Percentiles rank a stretch among this genome's conserved stretches.
These are phyloP conservation scores for Ammospiza caudacuta DNA, from an alignment of 2,113 vertebrate species.

Conservation along the genomic window DNA sequence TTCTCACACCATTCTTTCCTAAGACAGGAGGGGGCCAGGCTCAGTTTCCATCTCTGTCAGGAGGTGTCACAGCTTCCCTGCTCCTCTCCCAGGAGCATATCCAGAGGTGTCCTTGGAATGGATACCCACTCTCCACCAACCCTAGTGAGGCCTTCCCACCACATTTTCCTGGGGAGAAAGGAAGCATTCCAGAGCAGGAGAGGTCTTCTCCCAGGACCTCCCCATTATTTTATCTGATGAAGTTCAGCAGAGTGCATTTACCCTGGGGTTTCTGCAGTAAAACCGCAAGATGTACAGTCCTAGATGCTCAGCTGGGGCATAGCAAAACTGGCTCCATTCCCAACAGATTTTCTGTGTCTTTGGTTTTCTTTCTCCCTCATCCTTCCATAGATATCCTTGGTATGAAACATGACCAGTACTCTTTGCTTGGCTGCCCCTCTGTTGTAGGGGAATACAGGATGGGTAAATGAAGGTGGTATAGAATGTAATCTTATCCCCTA, in stretches of 20 bases:
- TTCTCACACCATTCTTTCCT: not conserved
- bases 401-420: not conserved
- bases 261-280: not conserved
- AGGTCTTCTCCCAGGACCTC: not conserved
- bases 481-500: no score
- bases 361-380: not conserved
- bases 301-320: not conserved
- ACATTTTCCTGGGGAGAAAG: not conserved
- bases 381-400: not conserved
- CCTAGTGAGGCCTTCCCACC: not conserved
- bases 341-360: not conserved
- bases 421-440: not conserved
- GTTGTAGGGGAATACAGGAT: no score
- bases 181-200: not conserved
- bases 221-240: not conserved
- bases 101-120: not conserved
- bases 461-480: no score
- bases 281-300: accelerated
- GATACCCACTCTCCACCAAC: accelerated
- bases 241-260: not conserved
- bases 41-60: not conserved
- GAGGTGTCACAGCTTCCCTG: not conserved
- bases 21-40: not conserved
- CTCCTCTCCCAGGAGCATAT: not conserved
- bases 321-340: not conserved